Conservation (phyloP, 2,113 vertebrate species). For the Heloderma charlesbogerti region DNA sequence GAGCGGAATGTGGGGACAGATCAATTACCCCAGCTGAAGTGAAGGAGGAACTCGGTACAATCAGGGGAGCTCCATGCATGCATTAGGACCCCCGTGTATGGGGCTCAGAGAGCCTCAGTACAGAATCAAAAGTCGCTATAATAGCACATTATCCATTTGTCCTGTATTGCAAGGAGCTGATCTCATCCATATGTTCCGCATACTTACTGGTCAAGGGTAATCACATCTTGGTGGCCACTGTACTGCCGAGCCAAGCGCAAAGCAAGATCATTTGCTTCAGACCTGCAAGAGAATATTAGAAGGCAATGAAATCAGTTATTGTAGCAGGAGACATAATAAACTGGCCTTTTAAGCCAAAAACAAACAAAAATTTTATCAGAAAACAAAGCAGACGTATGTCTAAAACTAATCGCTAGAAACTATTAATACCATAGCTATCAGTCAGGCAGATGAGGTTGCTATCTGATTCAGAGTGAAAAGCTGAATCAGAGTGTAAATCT, state of each 20-base stretch:
- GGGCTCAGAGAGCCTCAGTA: background rate
- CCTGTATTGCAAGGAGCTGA: background rate
- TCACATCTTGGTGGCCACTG: constrained; percentile 88
- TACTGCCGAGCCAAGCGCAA: constrained; percentile 90
- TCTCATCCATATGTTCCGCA: background rate
- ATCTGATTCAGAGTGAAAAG: constrained; percentile 35
- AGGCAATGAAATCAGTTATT: background rate
- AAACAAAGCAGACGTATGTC: background rate
- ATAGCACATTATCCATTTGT: background rate
- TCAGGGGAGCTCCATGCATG: background rate
- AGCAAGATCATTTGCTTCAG: constrained; percentile 98
- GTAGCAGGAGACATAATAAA: background rate
- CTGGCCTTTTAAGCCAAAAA: background rate
- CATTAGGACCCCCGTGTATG: background rate
- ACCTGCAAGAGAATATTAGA: constrained; percentile 76
- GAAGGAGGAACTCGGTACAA: background rate
- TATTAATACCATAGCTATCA: constrained; percentile 28
- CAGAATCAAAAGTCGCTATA: background rate
- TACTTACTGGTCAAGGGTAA: constrained; percentile 96
- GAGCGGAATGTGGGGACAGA: background rate
- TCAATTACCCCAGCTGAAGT: background rate
- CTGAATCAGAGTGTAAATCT: constrained; percentile 18
- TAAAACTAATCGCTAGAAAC: background rate
- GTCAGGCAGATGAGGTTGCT: constrained; percentile 32
- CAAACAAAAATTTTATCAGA: background rate